A percentile compares a stretch with the other conserved stretches of the same genome.
Conservation (phyloP, 2,113 vertebrate genomes). For the Rhea pennata region DNA sequence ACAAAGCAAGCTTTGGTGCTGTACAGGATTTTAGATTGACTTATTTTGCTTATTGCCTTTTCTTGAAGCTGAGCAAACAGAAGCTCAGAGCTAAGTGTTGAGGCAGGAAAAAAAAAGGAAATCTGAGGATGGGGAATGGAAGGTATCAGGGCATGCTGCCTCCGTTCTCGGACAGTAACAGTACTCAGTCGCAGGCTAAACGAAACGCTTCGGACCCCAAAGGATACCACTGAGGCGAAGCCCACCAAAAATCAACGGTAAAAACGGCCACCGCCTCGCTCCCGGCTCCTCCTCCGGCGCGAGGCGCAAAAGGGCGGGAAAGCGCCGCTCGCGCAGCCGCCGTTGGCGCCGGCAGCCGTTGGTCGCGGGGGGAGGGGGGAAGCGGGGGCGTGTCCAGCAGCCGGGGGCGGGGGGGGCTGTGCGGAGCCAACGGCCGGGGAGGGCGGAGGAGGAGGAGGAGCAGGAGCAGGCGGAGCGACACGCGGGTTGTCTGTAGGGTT, state of each 20-base stretch:
- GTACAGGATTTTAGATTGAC: not conserved
- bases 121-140: not conserved
- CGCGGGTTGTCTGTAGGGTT: not conserved
- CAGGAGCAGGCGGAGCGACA: no score
- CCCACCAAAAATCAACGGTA: not conserved
- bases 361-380: no score
- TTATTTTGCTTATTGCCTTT: not conserved
- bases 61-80: not conserved
- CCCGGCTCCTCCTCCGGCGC: not conserved
- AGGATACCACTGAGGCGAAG: fast-evolving
- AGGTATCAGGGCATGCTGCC: not conserved
- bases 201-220: fast-evolving
- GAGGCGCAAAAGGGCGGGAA: not conserved
- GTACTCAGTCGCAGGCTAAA: fast-evolving
- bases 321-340: not conserved
- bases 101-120: no score
- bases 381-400: not conserved
- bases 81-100: not conserved
- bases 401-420: not conserved
- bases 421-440: not conserved
- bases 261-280: fast-evolving
- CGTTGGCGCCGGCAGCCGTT: not conserved
- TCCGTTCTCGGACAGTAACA: fast-evolving
- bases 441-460: fast-evolving
- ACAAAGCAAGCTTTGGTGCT: not conserved